Evolutionary conservation across 2,888 invertebrate species (phyloP).

Genomic region (Metellina segmentata): DNA sequence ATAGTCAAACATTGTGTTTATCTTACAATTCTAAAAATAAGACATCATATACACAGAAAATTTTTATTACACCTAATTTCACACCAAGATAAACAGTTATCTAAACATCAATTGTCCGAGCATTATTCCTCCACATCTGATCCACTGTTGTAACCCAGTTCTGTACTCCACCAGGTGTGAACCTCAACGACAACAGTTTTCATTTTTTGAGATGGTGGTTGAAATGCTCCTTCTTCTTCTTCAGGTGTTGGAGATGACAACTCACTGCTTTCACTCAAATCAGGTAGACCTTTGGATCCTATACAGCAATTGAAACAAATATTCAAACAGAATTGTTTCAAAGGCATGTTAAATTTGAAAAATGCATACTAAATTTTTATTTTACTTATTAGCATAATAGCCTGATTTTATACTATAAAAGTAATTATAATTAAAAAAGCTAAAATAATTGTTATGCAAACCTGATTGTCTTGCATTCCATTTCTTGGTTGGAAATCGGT

Average conservation of each 20-base stretch:
- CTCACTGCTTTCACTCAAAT: slow-evolving; percentile 83
- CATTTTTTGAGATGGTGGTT: slow-evolving; percentile 73
- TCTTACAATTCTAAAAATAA: not conserved
- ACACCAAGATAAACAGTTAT: slow-evolving; percentile 37
- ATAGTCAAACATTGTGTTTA: not conserved
- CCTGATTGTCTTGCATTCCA: slow-evolving; percentile 80
- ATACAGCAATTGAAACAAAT: not conserved
- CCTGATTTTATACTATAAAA: not conserved
- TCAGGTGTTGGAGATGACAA: slow-evolving; percentile 76
- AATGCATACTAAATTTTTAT: too few species aligned
- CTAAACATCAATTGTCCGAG: slow-evolving; percentile 41
- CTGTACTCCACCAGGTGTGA: slow-evolving; percentile 92
- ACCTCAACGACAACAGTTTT: slow-evolving; percentile 86
- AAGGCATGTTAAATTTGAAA: too few species aligned
- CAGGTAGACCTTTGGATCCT: slow-evolving; percentile 81
- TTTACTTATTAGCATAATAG: too few species aligned
- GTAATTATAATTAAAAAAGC: not conserved
- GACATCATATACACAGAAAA: slow-evolving; percentile 27
- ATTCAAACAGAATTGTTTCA: too few species aligned
- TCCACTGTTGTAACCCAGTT: slow-evolving; percentile 70
- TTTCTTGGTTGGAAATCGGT: slow-evolving; percentile 80
- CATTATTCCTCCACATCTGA: slow-evolving; percentile 68
- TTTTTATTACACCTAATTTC: slow-evolving; percentile 51
- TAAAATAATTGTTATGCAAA: slow-evolving; percentile 5
- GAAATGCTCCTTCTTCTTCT: slow-evolving; percentile 73